Percentiles rank a stretch among this genome's conserved stretches.
Evolutionary conservation across 1,140 invertebrate genomes (phyloP).

Genomic region (Solenopsis invicta): DNA sequence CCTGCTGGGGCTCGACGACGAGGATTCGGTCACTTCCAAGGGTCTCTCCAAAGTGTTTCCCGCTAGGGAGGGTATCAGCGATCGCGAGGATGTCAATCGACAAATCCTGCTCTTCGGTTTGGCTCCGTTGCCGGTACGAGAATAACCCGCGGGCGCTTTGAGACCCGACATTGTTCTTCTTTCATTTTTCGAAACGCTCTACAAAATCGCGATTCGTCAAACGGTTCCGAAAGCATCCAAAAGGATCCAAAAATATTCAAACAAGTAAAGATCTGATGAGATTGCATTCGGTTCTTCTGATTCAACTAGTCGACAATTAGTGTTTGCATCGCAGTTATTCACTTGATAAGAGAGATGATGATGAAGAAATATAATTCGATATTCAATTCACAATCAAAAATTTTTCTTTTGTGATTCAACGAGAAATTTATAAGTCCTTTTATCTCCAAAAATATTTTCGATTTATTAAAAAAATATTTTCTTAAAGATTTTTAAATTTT

Average conservation of each 20-base stretch:
- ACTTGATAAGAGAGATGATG: background rate
- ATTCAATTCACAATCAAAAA: background rate
- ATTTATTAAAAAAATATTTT: background rate
- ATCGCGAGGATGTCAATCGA: constrained; percentile 73
- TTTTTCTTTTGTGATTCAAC: background rate
- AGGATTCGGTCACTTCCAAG: constrained; percentile 62
- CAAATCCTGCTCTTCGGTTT: constrained; percentile 78
- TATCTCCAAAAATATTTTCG: background rate
- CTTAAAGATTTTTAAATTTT: background rate
- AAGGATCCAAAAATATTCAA: background rate
- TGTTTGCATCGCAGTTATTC: background rate
- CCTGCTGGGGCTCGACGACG: constrained; percentile 38
- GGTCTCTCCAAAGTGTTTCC: constrained; percentile 54
- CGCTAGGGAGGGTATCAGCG: constrained; percentile 29
- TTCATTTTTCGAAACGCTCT: constrained; percentile 60
- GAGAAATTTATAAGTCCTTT: background rate
- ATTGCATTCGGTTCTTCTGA: constrained; percentile 8
- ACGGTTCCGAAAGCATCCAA: background rate
- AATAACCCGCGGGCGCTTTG: constrained; percentile 70
- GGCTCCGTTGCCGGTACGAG: constrained; percentile 72
- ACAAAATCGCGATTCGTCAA: constrained; percentile 21
- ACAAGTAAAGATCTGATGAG: background rate
- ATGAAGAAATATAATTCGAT: background rate
- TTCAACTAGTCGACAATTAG: background rate
- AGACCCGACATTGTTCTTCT: constrained; percentile 77